Evolutionary conservation across 2,888 invertebrate genomes (phyloP), one percentile per base, ranked within the genome.

Genomic region (Athetis lepigone): DNA sequence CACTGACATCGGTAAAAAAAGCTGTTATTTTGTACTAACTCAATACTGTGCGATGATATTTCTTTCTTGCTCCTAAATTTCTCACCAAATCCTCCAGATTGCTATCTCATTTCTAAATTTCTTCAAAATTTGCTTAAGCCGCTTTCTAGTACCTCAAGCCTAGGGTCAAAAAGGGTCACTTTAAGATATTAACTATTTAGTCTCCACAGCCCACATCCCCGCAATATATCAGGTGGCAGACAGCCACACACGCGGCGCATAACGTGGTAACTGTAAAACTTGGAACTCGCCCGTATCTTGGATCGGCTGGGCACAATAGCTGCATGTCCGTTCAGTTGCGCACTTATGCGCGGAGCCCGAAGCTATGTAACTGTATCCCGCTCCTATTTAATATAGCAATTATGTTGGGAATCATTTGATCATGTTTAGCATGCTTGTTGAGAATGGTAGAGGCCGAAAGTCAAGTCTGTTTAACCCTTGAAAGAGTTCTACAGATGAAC

Each of bases 261-360:
- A 72, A 71, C 73, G 62, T 57, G 66, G 73, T 83, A 83, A 83
- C 83, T 82, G 83, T 83, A 80, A 77, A 79, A 67, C 68, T 68
- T 69, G 73, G 72, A 77, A 76, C 80, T 77, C 67, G 71, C 55
- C 69, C 72, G 65, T 83, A 83, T 83, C 83, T 72, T 60, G 70
- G 68, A 83, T 82, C 82, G 64, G 73, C 68, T 65, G 70, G 65
- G 61, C 80, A 84, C 84, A 84, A 84, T 84, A 79, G 84, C 63
- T 67, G 70, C 80, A 77, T 82, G 83, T 79, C 74, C 79, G 77
- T 70, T 81, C 70, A 51, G 66, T 81, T 77, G 75, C 82, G 76
- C 63, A 72, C 80, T 75, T 79, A 74, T 80, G 71, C 77, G 54
- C 57, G 61, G 43, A 58, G 80, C 79, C 81, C 75, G 67, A 11